These are phyloP conservation scores for Acrocera orbiculus DNA, from an alignment of 2,888 invertebrate species.

Conservation along the genomic window DNA sequence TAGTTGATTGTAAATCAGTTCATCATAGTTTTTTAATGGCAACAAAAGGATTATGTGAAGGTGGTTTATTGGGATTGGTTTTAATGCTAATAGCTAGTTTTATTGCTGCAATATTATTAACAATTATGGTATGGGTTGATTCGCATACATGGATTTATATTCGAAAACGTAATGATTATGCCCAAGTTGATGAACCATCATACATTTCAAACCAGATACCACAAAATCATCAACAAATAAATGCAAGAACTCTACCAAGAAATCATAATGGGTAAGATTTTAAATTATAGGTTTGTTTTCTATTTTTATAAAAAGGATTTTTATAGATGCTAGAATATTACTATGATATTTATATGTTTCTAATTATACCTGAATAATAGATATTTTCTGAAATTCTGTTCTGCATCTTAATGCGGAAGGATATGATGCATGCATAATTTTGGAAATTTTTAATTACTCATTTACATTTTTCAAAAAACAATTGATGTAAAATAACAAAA, in stretches of 20 bases:
- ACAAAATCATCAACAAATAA: constrained; percentile 35
- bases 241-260: constrained; percentile 33
- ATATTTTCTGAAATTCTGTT: too few relatives aligned
- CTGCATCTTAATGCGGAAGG: too few relatives aligned
- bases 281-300: not conserved
- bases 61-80: constrained; percentile 62
- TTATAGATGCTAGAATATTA: not conserved
- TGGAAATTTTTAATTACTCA: too few relatives aligned
- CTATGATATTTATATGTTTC: too few relatives aligned
- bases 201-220: constrained; percentile 31
- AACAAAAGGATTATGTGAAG: constrained; percentile 65
- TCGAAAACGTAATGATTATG: constrained; percentile 65
- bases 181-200: constrained; percentile 69
- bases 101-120: constrained; percentile 74
- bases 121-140: constrained; percentile 83
- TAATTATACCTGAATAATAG: too few relatives aligned
- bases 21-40: constrained; percentile 69
- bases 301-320: not conserved
- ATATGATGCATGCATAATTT: too few relatives aligned
- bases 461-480: too few relatives aligned
- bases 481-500: too few relatives aligned
- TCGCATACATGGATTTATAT: constrained; percentile 96
- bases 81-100: constrained; percentile 76
- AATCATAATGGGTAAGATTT: constrained; percentile 30
- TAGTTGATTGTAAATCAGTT: constrained; percentile 68